Conservation (phyloP, 2,888 invertebrate species). For the Brenthis ino region DNA sequence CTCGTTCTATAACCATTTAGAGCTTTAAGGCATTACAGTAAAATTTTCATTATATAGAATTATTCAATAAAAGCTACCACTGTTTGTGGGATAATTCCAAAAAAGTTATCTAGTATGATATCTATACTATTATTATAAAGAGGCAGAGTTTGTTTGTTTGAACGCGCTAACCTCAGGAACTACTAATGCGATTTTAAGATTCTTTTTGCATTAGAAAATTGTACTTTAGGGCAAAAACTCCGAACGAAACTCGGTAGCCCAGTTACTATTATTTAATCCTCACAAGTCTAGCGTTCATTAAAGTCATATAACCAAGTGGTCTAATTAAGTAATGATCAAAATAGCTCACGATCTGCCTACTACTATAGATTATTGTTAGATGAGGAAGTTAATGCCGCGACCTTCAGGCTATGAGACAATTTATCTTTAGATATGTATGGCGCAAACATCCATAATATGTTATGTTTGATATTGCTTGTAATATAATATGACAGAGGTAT, state of each 20-base stretch:
- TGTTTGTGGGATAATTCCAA: too few relatives aligned
- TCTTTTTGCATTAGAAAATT: too few relatives aligned
- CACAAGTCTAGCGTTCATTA: neutral
- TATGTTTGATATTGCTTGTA: constrained; percentile 3
- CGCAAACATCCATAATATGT: constrained; percentile 24
- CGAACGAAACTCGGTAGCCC: too few relatives aligned
- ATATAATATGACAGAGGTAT: neutral
- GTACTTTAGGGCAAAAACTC: too few relatives aligned
- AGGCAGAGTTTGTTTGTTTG: too few relatives aligned
- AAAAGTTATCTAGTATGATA: too few relatives aligned
- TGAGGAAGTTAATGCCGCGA: constrained; percentile 50
- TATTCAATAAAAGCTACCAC: too few relatives aligned
- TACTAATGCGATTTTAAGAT: too few relatives aligned
- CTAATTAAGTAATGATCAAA: constrained; percentile 17
- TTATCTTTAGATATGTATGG: constrained; percentile 36
- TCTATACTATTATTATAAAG: too few relatives aligned
- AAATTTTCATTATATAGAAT: too few relatives aligned
- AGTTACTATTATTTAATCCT: neutral
- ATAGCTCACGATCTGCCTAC: constrained; percentile 29
- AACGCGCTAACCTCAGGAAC: too few relatives aligned
- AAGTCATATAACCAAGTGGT: neutral
- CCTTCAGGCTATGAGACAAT: constrained; percentile 44
- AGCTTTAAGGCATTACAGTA: too few relatives aligned
- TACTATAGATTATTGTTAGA: constrained; percentile 51
- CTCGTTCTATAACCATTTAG: neutral